Percentiles rank a stretch among this genome's conserved stretches.
These are phyloP conservation scores for Nannospalax galili DNA, from an alignment of 2,113 vertebrate species.

Conservation along the genomic window DNA sequence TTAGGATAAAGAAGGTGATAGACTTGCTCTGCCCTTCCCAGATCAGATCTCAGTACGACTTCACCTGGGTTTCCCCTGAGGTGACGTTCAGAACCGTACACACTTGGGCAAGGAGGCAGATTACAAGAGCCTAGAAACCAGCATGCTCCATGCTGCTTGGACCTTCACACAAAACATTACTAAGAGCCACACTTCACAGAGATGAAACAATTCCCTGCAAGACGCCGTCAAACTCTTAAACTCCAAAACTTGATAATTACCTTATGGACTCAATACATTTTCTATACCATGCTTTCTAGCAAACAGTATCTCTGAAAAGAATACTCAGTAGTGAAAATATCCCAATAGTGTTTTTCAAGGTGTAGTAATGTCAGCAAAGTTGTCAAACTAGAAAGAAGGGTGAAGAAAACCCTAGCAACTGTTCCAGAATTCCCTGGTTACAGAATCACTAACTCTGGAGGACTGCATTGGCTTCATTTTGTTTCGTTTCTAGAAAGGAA, in stretches of 20 bases:
- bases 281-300: conserved; percentile 24
- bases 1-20: not conserved
- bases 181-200: not conserved
- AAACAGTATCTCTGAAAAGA: conserved; percentile 36
- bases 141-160: not conserved
- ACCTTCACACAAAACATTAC: not conserved
- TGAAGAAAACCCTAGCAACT: conserved; percentile 40
- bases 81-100: not conserved
- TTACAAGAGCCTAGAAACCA: not conserved
- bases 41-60: not conserved
- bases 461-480: conserved; percentile 48
- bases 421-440: conserved; percentile 49
- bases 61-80: rapidly evolving
- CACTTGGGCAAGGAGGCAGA: not conserved
- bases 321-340: conserved; percentile 52
- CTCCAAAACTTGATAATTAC: conserved; percentile 32
- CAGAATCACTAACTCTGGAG: conserved; percentile 34
- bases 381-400: conserved; percentile 58
- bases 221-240: not conserved
- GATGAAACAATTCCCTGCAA: not conserved
- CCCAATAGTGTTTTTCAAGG: conserved; percentile 65
- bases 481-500: conserved; percentile 23
- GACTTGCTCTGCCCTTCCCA: not conserved
- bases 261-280: not conserved
- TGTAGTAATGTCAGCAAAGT: conserved; percentile 45